Conservation (phyloP, 2,113 vertebrate species). For the Crotalus tigris region DNA sequence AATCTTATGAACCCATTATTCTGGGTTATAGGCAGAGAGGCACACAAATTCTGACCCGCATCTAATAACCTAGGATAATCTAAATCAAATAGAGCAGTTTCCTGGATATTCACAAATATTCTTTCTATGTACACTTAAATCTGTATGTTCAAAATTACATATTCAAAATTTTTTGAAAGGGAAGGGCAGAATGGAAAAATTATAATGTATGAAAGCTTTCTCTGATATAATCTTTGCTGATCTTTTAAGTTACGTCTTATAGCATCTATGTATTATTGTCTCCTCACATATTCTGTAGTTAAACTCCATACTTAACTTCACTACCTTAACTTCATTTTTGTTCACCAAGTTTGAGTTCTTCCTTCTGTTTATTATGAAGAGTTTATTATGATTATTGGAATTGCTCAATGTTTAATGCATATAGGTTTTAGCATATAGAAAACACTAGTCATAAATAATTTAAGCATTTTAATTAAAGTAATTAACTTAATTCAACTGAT, state of each 20-base stretch:
- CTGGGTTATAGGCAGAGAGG: background rate
- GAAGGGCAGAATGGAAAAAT: background rate
- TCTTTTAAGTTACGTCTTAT: background rate
- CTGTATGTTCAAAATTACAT: background rate
- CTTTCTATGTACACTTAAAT: background rate
- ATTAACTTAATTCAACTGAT: background rate
- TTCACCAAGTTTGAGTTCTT: background rate
- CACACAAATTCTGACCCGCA: background rate
- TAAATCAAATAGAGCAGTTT: background rate
- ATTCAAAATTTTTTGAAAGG: background rate
- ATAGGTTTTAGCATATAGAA: background rate
- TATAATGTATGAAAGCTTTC: background rate
- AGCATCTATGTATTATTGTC: background rate
- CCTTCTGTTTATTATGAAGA: background rate
- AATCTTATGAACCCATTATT: background rate
- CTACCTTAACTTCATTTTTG: background rate
- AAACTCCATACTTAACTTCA: background rate
- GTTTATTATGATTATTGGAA: background rate
- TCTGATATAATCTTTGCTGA: background rate
- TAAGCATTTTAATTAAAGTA: background rate
- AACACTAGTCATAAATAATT: constrained; percentile 4
- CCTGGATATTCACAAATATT: background rate
- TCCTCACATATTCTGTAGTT: background rate
- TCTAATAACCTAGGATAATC: background rate
- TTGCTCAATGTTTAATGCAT: background rate